A percentile compares a stretch with the other conserved stretches of the same genome.
Conservation (phyloP, 2,113 vertebrate genomes). For the Spilogale gracilis region DNA sequence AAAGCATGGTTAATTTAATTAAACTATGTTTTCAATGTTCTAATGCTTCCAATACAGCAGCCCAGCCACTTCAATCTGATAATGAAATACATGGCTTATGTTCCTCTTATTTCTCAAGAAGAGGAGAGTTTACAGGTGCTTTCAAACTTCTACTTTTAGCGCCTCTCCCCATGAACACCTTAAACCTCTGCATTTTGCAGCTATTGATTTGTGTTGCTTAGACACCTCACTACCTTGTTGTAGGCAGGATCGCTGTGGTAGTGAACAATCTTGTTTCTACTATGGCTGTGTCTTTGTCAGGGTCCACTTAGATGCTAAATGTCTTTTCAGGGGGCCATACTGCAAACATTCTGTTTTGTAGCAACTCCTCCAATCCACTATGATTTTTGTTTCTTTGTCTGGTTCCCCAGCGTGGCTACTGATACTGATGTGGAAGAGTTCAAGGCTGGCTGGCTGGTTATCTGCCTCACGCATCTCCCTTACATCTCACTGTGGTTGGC, state of each 20-base stretch:
- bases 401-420: background rate
- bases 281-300: background rate
- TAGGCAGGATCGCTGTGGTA: too few species aligned
- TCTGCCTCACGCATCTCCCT: background rate
- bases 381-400: background rate
- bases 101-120: rapidly evolving
- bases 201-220: rapidly evolving
- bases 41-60: background rate
- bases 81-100: background rate
- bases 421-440: background rate
- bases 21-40: background rate
- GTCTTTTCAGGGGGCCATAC: rapidly evolving
- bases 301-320: rapidly evolving
- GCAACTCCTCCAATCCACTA: background rate
- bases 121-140: rapidly evolving
- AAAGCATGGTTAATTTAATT: background rate
- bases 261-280: background rate
- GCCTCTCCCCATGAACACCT: rapidly evolving
- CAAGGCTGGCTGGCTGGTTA: background rate
- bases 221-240: rapidly evolving
- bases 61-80: background rate
- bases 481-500: too few species aligned
- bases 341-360: too few species aligned
- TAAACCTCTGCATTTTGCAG: background rate
- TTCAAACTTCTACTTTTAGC: rapidly evolving